Conservation (phyloP, 1,140 invertebrate genomes). For the Drosophila yakuba region DNA sequence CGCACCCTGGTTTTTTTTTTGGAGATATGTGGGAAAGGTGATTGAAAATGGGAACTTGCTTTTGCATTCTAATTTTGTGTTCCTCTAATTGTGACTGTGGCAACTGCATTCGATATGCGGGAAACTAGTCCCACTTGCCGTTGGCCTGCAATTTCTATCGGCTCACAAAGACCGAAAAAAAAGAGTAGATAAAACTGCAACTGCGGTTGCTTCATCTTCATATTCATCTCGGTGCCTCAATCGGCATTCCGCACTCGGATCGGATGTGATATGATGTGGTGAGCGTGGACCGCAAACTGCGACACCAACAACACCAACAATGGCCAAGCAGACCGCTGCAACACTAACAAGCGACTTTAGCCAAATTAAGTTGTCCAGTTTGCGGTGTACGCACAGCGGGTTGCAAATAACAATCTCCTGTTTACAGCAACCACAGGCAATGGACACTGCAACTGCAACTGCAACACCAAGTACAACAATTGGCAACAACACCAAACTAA, state of each 20-base stretch:
- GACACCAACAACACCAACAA: constrained; percentile 51
- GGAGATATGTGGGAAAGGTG: constrained; percentile 11
- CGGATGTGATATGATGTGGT: constrained; percentile 55
- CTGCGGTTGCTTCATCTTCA: constrained; percentile 66
- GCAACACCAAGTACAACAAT: constrained; percentile 35
- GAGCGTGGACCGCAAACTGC: constrained; percentile 51
- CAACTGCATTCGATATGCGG: constrained; percentile 51
- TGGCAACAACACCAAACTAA: constrained; percentile 40
- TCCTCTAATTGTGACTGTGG: constrained; percentile 67
- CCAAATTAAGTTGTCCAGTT: constrained; percentile 82
- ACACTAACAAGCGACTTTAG: constrained; percentile 82
- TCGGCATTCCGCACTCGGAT: constrained; percentile 41
- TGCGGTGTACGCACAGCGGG: constrained; percentile 81
- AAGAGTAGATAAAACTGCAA: not conserved
- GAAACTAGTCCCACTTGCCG: constrained; percentile 52
- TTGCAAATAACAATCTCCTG: constrained; percentile 82
- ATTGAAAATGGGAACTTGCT: constrained; percentile 17
- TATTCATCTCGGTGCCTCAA: constrained; percentile 46
- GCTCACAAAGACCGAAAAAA: constrained; percentile 20
- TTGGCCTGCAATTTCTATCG: constrained; percentile 47
- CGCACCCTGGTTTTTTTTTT: not conserved
- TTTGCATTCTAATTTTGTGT: constrained; percentile 57
- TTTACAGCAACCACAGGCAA: constrained; percentile 69
- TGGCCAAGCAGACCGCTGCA: constrained; percentile 25
- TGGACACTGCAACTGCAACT: constrained; percentile 19